Evolutionary conservation across 1,140 invertebrate species (phyloP), one percentile per base, ranked within the genome.

Genomic region (Streblospio benedicti): DNA sequence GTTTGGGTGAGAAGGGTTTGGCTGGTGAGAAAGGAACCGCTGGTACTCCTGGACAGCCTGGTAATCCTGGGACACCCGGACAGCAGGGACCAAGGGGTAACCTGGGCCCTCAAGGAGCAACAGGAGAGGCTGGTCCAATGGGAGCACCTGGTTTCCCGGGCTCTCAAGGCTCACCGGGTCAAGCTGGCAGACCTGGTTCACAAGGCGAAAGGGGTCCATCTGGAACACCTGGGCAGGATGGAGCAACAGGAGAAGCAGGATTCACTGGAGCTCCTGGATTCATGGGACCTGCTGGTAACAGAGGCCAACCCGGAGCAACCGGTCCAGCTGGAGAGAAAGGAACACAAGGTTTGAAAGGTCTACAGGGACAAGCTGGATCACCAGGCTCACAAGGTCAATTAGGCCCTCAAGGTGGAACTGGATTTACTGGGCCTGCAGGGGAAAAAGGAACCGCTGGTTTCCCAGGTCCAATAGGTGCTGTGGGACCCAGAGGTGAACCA

Each of bases 381-480:
- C 75, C 80, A 20, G 88, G 88, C 45, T 60, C 73, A 23, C 67
- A 76, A 44, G 85, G 83, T 38, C 72, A 76, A 49, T 76, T 76
- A 43, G 85, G 85, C 12, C 66, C 76, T 57, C 73, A 77, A n/a
- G 87, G 87, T 57, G 82, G 85, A 62, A 78, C 84, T 57, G 75
- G 74, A 62, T 50, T 41, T 32, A 70, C 67, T 59, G 73, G 72
- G 41, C 33, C 47, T 53, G 18, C 57, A 12, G 87, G 86, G 61
- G 18, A 54, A 12, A 27, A 2, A 6, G 87, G 87, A 49, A 65
- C 65, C 56, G 69, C 69, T 62, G 85, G 85, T 71, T 32, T 38
- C 32, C 52, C 58, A 5, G 68, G 68, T 16, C 49, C 61, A 38
- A 54, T 55, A 32, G 57, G 62, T 18, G 27, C 16, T 32, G 20